Percentiles rank a stretch among this genome's conserved stretches.
Conservation (phyloP, 2,797 vertebrate genomes). For the Clarias pachynema region DNA sequence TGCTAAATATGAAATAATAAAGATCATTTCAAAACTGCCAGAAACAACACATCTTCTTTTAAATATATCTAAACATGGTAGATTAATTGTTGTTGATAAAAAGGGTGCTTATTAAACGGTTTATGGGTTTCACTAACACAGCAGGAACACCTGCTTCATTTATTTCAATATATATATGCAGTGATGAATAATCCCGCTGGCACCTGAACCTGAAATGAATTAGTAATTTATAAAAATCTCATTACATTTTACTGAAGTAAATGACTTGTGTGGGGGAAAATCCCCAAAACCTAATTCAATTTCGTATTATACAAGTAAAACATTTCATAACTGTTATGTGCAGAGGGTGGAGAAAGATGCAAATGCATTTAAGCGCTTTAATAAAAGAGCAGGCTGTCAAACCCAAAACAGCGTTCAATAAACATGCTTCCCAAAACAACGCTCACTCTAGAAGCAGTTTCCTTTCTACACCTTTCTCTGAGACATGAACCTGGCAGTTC, state of each 20-base stretch:
- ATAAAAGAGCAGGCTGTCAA: too few species aligned
- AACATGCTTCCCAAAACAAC: too few species aligned
- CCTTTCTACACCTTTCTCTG: too few species aligned
- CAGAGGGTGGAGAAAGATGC: too few species aligned
- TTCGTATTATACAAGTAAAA: neutral
- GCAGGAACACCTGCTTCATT: neutral
- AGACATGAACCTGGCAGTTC: too few species aligned
- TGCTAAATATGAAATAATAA: neutral
- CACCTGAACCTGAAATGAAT: neutral
- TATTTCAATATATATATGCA: neutral
- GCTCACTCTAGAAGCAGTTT: too few species aligned
- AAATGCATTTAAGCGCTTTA: too few species aligned
- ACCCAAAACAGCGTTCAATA: too few species aligned
- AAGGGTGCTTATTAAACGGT: neutral
- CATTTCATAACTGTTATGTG: neutral
- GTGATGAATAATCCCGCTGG: neutral
- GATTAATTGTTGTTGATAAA: slow-evolving; percentile 1
- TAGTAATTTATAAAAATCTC: neutral
- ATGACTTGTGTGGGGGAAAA: neutral
- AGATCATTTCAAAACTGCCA: neutral
- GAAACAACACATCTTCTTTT: neutral
- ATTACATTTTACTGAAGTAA: slow-evolving; percentile 3
- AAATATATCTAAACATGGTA: neutral
- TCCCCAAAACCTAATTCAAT: neutral
- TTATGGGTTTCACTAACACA: neutral